Conservation (phyloP, 1,140 invertebrate species). For the Panagrolaimus sp. region DNA sequence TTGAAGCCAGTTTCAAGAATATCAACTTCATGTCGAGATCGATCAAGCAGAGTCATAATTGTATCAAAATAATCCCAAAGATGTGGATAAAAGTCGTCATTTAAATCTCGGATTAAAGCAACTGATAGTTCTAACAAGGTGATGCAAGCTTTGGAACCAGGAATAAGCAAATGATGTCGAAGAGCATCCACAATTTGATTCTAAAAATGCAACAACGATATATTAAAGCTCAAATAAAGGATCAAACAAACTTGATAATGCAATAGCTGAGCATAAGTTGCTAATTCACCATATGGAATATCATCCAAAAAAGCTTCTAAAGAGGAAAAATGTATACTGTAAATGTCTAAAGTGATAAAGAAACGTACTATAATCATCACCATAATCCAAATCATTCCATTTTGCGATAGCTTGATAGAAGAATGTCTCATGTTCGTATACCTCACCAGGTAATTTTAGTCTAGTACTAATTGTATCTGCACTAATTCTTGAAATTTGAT, state of each 20-base stretch:
- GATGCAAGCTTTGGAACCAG: neutral
- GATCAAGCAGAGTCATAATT: constrained; percentile 34
- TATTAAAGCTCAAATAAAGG: constrained; percentile 12
- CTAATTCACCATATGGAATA: constrained; percentile 26
- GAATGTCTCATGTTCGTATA: constrained; percentile 38
- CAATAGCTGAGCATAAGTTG: constrained; percentile 44
- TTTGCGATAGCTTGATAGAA: constrained; percentile 35
- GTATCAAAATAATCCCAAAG: constrained; percentile 42
- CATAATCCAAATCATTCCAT: constrained; percentile 39
- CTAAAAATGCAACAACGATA: neutral
- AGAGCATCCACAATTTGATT: neutral
- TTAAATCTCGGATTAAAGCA: constrained; percentile 36
- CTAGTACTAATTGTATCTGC: constrained; percentile 29
- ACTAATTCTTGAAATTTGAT: constrained; percentile 37
- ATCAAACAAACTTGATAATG: constrained; percentile 32
- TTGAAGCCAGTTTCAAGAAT: constrained; percentile 23
- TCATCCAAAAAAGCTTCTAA: constrained; percentile 41
- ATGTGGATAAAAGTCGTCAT: constrained; percentile 38
- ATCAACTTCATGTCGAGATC: constrained; percentile 20
- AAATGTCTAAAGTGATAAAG: neutral
- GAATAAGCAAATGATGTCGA: neutral
- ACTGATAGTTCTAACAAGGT: neutral
- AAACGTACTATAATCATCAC: constrained; percentile 39
- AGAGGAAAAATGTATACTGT: constrained; percentile 22
- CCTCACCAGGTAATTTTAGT: constrained; percentile 18